These are phyloP conservation scores for Pangasianodon hypophthalmus DNA, from an alignment of 2,113 vertebrate species.

Conservation along the genomic window DNA sequence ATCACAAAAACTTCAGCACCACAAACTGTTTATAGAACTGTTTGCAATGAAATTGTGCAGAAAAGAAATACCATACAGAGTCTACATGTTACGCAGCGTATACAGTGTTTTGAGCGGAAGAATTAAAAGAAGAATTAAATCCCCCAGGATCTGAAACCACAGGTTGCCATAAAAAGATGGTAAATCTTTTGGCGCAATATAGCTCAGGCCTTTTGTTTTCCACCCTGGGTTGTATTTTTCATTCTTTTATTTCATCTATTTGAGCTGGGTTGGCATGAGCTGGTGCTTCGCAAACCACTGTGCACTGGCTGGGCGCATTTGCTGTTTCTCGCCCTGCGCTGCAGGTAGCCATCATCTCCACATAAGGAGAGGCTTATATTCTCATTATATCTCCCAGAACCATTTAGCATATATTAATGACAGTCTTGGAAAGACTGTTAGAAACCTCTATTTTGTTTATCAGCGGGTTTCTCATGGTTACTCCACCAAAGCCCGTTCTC, in stretches of 20 bases:
- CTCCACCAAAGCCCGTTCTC: slow-evolving; percentile 46
- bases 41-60: not conserved
- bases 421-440: slow-evolving; percentile 34
- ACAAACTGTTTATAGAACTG: not conserved
- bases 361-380: slow-evolving; percentile 50
- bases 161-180: slow-evolving; percentile 78
- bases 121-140: slow-evolving; percentile 68
- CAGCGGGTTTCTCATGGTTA: slow-evolving; percentile 55
- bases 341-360: slow-evolving; percentile 63
- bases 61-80: not conserved
- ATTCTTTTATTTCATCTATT: slow-evolving; percentile 65
- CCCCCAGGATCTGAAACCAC: slow-evolving; percentile 78
- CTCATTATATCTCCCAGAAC: slow-evolving; percentile 47
- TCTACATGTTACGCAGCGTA: slow-evolving; percentile 38
- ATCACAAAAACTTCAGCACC: not conserved
- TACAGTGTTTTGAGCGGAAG: slow-evolving; percentile 46
- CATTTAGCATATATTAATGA: slow-evolving; percentile 55
- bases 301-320: slow-evolving; percentile 37
- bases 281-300: slow-evolving; percentile 40
- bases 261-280: slow-evolving; percentile 44
- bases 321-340: slow-evolving; percentile 56
- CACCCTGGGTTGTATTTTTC: slow-evolving; percentile 70
- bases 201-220: slow-evolving; percentile 78
- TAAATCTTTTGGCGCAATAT: slow-evolving; percentile 76
- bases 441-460: slow-evolving; percentile 42